A percentile compares a stretch with the other conserved stretches of the same genome.
phyloP scores from a whole-genome alignment of 2,888 invertebrate species.

The Conus canariensis region DNA sequence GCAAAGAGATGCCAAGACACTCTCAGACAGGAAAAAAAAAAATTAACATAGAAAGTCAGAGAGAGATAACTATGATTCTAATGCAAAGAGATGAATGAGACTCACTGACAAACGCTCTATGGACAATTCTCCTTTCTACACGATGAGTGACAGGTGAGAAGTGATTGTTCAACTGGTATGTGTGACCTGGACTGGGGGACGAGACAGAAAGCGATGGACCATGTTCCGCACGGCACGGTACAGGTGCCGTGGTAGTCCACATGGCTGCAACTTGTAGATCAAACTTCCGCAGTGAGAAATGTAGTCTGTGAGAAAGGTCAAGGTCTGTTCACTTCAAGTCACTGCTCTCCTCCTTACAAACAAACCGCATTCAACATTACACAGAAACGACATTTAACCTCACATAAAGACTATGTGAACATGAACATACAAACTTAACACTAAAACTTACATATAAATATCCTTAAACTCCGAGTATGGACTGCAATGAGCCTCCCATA shows the following conservation, averaged over 20 bases:
- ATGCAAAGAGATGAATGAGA: background rate
- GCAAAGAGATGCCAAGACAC: no score
- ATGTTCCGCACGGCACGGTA: constrained; percentile 65
- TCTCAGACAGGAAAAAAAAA: background rate
- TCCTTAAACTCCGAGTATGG: no score
- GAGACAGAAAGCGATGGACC: constrained; percentile 51
- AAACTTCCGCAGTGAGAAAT: constrained; percentile 70
- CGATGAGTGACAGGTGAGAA: background rate
- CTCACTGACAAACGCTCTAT: background rate
- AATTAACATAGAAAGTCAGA: background rate
- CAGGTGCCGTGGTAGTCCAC: constrained; percentile 75
- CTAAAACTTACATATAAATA: no score
- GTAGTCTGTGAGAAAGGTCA: constrained; percentile 72
- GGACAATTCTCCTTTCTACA: background rate
- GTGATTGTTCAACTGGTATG: constrained; percentile 50
- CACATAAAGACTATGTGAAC: no score
- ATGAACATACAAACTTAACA: no score
- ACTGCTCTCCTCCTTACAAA: background rate
- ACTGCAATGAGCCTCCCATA: background rate
- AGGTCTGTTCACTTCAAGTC: constrained; percentile 46
- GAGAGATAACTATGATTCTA: background rate
- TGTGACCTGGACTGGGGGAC: constrained; percentile 48
- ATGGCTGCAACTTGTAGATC: constrained; percentile 73
- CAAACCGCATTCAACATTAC: no score
- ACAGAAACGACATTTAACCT: no score